Conservation (phyloP, 2,113 vertebrate species). For the Psammodynastes pulverulentus region DNA sequence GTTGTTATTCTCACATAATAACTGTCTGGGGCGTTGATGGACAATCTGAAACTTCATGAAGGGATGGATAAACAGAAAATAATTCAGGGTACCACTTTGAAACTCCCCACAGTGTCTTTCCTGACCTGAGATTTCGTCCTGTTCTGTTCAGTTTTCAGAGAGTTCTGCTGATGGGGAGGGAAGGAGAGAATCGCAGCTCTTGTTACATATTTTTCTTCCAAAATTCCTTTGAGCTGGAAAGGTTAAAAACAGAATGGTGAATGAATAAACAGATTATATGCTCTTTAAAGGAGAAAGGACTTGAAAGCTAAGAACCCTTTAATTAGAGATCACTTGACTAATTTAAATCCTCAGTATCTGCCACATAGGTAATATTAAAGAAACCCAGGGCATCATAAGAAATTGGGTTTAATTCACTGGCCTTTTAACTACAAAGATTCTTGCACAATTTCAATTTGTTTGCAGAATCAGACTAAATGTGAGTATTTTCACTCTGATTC, state of each 20-base stretch:
- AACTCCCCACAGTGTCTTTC: background rate
- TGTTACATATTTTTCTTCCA: background rate
- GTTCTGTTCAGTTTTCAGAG: background rate
- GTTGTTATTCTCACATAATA: background rate
- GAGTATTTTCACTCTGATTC: slow-evolving; percentile 59
- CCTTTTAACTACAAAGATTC: slow-evolving; percentile 1
- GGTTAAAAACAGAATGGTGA: background rate
- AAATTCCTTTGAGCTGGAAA: background rate
- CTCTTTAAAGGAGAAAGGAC: background rate
- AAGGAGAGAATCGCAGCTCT: background rate
- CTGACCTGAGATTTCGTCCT: background rate
- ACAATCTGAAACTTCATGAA: background rate
- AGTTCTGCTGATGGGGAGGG: background rate
- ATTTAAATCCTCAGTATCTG: background rate
- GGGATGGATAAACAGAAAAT: background rate
- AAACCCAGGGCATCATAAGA: background rate
- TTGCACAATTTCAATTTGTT: slow-evolving; percentile 48
- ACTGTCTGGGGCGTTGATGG: background rate
- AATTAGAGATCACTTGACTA: background rate
- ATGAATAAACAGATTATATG: background rate
- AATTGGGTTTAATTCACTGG: background rate
- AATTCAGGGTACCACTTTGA: background rate
- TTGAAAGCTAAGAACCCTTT: background rate
- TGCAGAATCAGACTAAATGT: slow-evolving; percentile 31
- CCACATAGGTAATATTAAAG: background rate